Evolutionary conservation across 1,140 invertebrate genomes (phyloP), one percentile per base, ranked within the genome.

Genomic region (Coptotermes formosanus): DNA sequence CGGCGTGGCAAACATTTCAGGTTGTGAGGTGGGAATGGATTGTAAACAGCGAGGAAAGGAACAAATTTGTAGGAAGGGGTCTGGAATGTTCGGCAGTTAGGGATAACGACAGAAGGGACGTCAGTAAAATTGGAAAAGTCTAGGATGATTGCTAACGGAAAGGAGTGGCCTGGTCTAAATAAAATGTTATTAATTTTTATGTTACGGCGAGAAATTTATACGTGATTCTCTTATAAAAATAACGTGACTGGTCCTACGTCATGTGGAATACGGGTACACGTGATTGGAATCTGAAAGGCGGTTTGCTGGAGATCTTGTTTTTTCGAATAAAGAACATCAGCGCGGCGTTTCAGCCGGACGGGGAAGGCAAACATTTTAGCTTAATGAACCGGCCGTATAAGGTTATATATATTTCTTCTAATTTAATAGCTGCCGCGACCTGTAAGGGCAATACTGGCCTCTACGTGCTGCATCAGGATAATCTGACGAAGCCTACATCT

Each of bases 261-360:
- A 75, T 75, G 64, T 75, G n/a, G 64, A 16, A 75, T 75, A 6
- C 64, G 30, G 64, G 30, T n/a, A 75, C 64, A 75, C 64, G 64
- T 75, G 64, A 75, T n/a, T 75, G 64, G 64, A 75, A 75, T 75
- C 64, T 30, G 64, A 75, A 30, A 75, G n/a, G 64, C 64, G n/a
- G 14, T 75, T 75, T 75, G 64, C 64, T 75, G 64, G 64, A n/a
- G 25, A 75, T 75, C 64, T 75, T 75, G 64, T 75, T n/a, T 75
- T 38, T 2, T 75, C 25, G 64, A 75, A 75, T 75, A 75, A 75
- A 75, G n/a, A 75, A 75, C 25, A 30, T 75, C n/a, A n/a, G 64
- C n/a, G 2, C n/a, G n/a, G 25, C 25, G 8, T 30, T 30, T 25
- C 64, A 30, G n/a, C 8, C 7, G 1, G 64, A 30, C 25, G 64